Evolutionary conservation across 2,113 vertebrate genomes (phyloP).

Genomic region (Arenaria interpres): DNA sequence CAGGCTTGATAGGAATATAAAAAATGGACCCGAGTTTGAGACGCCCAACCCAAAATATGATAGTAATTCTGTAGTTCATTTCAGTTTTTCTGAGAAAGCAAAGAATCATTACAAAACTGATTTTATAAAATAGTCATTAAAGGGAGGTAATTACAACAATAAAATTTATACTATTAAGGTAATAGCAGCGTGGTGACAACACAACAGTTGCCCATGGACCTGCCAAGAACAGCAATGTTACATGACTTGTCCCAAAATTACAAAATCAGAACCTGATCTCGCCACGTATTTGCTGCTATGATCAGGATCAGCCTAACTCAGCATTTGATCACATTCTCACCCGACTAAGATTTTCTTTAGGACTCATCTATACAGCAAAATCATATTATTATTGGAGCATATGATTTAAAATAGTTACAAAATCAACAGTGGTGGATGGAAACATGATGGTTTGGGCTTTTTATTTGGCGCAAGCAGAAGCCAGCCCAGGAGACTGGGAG

Average conservation of each 20-base stretch:
- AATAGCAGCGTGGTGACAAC: background rate
- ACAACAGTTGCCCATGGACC: fast-evolving
- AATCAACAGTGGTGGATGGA: background rate
- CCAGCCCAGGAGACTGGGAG: background rate
- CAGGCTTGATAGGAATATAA: background rate
- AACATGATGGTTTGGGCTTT: background rate
- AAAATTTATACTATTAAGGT: background rate
- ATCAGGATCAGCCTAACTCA: background rate
- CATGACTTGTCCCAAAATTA: too few species aligned
- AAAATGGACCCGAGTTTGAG: background rate
- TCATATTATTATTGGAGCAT: background rate
- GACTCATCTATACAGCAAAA: background rate
- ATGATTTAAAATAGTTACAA: background rate
- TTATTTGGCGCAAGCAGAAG: background rate
- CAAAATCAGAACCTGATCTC: background rate
- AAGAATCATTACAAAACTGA: background rate
- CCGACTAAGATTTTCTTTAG: background rate
- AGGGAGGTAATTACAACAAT: background rate
- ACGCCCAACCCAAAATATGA: background rate
- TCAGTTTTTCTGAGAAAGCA: background rate
- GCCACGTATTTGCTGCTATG: background rate
- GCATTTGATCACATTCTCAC: background rate
- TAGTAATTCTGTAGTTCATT: background rate
- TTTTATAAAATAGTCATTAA: background rate
- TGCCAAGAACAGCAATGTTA: background rate